phyloP scores from a whole-genome alignment of 64 coral and sea anemone genomes.

The Montipora cactus region DNA sequence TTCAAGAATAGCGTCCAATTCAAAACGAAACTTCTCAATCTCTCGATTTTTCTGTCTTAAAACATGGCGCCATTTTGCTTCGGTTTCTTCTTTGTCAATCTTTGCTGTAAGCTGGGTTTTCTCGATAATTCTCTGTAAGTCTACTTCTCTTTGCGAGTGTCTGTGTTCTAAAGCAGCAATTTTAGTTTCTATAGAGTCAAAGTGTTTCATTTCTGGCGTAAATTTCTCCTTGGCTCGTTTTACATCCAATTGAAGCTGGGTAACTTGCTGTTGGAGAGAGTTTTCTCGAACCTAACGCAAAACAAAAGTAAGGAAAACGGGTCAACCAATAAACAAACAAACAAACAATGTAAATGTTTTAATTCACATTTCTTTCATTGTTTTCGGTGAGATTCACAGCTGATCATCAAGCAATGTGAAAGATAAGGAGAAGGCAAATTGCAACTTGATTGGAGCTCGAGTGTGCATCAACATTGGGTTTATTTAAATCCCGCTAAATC shows the following conservation, averaged over 20 bases:
- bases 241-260: slow-evolving; percentile 76
- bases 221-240: slow-evolving; percentile 83
- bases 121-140: slow-evolving; percentile 86
- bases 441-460: too few species aligned
- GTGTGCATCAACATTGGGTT: too few species aligned
- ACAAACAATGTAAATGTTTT: neutral
- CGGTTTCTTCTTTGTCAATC: slow-evolving; percentile 88
- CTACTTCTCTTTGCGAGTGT: slow-evolving; percentile 83
- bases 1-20: slow-evolving; percentile 89
- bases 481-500: too few species aligned
- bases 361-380: too few species aligned
- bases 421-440: too few species aligned
- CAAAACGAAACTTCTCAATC: slow-evolving; percentile 90
- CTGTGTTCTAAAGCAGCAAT: slow-evolving; percentile 87
- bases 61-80: slow-evolving; percentile 75
- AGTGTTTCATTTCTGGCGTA: slow-evolving; percentile 96
- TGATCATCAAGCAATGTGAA: neutral
- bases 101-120: slow-evolving; percentile 82
- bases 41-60: slow-evolving; percentile 92
- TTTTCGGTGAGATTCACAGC: too few species aligned
- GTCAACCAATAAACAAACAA: neutral
- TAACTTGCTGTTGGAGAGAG: slow-evolving; percentile 86
- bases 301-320: slow-evolving; percentile 7
- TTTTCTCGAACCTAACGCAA: slow-evolving; percentile 80
- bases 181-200: slow-evolving; percentile 85